Evolutionary conservation across 2,113 vertebrate genomes (phyloP), one percentile per base, ranked within the genome.

Genomic region (Pelvicachromis taeniatus): DNA sequence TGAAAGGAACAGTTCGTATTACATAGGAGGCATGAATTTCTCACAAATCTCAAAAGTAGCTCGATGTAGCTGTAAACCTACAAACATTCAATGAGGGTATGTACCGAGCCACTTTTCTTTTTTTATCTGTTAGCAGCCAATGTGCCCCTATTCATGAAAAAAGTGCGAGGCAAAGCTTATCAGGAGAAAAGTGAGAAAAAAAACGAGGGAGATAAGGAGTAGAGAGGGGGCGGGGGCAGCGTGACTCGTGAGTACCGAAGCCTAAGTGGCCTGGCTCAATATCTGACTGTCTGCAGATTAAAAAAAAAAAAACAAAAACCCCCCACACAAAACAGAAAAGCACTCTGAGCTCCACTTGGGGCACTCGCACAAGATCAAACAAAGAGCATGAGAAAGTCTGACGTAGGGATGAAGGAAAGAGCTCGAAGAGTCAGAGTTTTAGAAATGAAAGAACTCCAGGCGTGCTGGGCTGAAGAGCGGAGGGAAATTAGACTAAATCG

Each of bases 341-440:
- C 33, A 68, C 82, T 75, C 23, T 54, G 80, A 86, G 80, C 56
- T 13, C 31, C 82, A 81, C 79, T 82, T n/a, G 38, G 45, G 61
- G 86, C 65, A 54, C 33, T 87, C 9, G 0, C 56, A 77, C 45
- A 77, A 88, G 91, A 91, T 93, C 86, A 92, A 89, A 90, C 82
- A 86, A 53, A 80, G 77, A 89, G 61, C 12, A 33, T 29, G 54
- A 59, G 85, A 90, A 83, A 88, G 35, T 58, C 14, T 75, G 61
- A 78, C 2, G 8, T 4, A 19, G 79, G 21, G 63, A 68, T 61
- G 63, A 84, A 53, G 48, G 31, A 55, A 31, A 31, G 14, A 78
- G 42, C 23, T 26, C 8, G 52, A 50, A 9, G n/a, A 63, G 42
- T 75, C 45, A 59, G 48, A 21, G 52, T 55, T 38, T 77, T 31